Conservation (phyloP, 1,140 invertebrate species). For the Anastatus disparis region DNA sequence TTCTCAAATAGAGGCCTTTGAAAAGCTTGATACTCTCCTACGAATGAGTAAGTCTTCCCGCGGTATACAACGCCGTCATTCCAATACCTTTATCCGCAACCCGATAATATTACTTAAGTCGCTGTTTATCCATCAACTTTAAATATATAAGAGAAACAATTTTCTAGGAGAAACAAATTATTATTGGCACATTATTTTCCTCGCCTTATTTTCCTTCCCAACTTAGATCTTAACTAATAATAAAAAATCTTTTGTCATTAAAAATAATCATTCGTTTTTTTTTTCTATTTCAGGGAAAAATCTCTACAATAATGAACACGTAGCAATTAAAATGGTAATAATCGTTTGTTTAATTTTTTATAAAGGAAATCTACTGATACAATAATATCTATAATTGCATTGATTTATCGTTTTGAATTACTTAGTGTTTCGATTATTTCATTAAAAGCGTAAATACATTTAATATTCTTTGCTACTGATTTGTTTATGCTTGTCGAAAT, state of each 20-base stretch:
- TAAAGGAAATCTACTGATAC: background rate
- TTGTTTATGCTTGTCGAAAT: background rate
- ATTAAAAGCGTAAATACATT: too few species aligned
- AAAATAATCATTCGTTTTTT: conserved; percentile 59
- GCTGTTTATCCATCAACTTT: too few species aligned
- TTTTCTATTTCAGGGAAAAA: conserved; percentile 95
- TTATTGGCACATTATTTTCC: background rate
- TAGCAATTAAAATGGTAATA: conserved; percentile 98
- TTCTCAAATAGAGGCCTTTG: conserved; percentile 22
- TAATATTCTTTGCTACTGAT: too few species aligned
- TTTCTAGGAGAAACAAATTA: background rate
- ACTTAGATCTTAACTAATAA: too few species aligned
- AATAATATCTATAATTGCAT: too few species aligned
- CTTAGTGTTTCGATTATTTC: too few species aligned
- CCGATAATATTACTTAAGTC: too few species aligned
- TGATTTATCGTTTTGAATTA: too few species aligned
- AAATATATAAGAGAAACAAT: too few species aligned
- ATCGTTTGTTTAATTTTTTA: background rate
- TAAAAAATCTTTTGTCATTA: too few species aligned
- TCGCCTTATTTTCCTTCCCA: background rate
- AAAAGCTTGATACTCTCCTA: background rate
- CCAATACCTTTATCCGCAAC: too few species aligned
- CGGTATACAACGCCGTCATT: background rate
- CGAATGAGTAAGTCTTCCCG: conserved; percentile 28
- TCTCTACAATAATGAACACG: conserved; percentile 99